Evolutionary conservation across 1,140 invertebrate genomes (phyloP), one percentile per base, ranked within the genome.

Genomic region (Pogonognathellus flavescens): DNA sequence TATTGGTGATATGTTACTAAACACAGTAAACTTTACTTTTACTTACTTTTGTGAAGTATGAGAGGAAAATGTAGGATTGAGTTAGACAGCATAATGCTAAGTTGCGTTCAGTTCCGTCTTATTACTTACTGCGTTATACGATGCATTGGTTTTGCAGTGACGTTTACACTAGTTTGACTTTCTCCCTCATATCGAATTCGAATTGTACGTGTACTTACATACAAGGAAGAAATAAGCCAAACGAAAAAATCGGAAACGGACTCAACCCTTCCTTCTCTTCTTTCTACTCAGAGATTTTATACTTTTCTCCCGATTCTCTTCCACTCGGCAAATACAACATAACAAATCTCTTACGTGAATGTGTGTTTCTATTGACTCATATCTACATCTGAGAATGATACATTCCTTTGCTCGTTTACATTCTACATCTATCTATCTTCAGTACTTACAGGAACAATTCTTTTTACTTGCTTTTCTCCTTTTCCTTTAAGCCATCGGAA

Each of bases 191-290:
- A 57, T 5, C 1, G 2, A n/a, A 2, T n/a, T 5, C 31, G 31
- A n/a, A n/a, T n/a, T 41, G 31, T 41, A 41, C 31, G 31, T 41
- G 31, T 41, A 6, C 31, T 41, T 41, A 25, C 20, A 10, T 4
- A 66, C 18, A 76, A 76, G 11, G 53, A 57, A 25, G 70, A 50
- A 50, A 9, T 50, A 50, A 50, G 25, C 41, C 25, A 84, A n/a
- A 55, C 20, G 66, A 57, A 59, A 57, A 52, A 60, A 84, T 80
- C 70, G 83, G 83, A 84, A 84, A 84, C 83, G 50, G 83, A 16
- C 52, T 84, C 76, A 84, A 84, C 83, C 83, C 83, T 84, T 84
- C 83, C 6, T 41, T 41, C 6, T 3, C 31, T 41, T 41, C 31
- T 41, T 41, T 41, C 31, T 41, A 41, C 6, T 1, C 13, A 84